These are phyloP conservation scores for Octodonta nipae DNA, from an alignment of 2,888 invertebrate species.

Conservation along the genomic window DNA sequence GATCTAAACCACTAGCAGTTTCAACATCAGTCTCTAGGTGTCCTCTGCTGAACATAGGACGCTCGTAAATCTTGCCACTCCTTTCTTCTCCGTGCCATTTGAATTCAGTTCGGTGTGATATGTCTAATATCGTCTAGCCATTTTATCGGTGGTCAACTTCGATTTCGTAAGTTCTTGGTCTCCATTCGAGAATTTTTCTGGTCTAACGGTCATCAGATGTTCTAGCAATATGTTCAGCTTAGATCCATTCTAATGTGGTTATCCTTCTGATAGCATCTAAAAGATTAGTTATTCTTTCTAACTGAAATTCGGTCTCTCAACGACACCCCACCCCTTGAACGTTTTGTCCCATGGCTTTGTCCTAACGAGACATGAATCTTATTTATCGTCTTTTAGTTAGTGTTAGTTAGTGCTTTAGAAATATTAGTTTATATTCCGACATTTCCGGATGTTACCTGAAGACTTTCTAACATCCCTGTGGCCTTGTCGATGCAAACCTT, in stretches of 20 bases:
- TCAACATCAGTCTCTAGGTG: neutral
- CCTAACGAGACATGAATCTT: too few species aligned
- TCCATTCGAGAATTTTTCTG: neutral
- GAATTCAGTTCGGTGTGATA: neutral
- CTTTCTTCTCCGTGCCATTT: neutral
- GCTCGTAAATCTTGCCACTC: neutral
- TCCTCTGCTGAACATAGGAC: neutral
- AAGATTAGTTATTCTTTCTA: neutral
- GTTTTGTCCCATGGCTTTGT: too few species aligned
- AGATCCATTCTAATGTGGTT: neutral
- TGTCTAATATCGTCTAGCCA: neutral
- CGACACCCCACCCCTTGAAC: too few species aligned
- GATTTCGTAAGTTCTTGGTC: neutral
- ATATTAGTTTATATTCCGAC: too few species aligned
- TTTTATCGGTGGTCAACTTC: too few species aligned
- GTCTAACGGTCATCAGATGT: neutral
- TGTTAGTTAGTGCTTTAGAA: too few species aligned
- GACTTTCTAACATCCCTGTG: too few species aligned
- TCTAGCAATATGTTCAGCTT: neutral
- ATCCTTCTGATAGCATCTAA: neutral
- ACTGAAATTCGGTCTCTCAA: too few species aligned
- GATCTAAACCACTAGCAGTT: too few species aligned
- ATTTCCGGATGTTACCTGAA: too few species aligned
- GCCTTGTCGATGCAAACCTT: too few species aligned
- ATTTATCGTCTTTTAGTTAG: too few species aligned